Evolutionary conservation across 2,888 invertebrate genomes (phyloP).

Genomic region (Cyrtodaria siliqua): DNA sequence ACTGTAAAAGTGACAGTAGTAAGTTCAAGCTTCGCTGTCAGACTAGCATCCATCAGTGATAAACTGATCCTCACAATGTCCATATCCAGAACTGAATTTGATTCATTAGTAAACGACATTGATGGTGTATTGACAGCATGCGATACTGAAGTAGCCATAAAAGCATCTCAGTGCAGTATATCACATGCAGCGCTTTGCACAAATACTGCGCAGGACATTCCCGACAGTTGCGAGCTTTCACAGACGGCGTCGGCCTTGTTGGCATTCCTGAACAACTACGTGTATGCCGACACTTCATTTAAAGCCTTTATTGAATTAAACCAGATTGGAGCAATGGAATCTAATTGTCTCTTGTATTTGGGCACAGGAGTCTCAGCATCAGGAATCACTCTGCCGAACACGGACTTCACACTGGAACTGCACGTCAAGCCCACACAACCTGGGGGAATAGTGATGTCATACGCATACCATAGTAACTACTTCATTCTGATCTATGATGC

Average conservation of each 20-base stretch:
- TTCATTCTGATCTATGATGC: conserved; percentile 55
- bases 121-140: conserved; percentile 63
- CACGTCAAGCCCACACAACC: conserved; percentile 66
- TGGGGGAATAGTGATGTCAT: conserved; percentile 68
- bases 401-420: conserved; percentile 70
- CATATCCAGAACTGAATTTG: conserved; percentile 50
- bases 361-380: conserved; percentile 60
- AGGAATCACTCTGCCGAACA: conserved; percentile 51
- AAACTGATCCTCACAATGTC: conserved; percentile 57
- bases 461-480: conserved; percentile 37
- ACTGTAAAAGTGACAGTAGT: conserved; percentile 48
- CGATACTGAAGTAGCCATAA: conserved; percentile 52
- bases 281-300: conserved; percentile 45
- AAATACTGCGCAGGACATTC: conserved; percentile 33
- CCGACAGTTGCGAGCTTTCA: conserved; percentile 49
- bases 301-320: conserved; percentile 41
- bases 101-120: conserved; percentile 27
- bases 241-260: conserved; percentile 53
- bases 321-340: conserved; percentile 46
- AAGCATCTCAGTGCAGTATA: conserved; percentile 44
- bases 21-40: conserved; percentile 42
- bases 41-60: conserved; percentile 53
- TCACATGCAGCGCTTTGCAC: conserved; percentile 52
- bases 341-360: conserved; percentile 62
- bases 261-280: conserved; percentile 31